phyloP scores from a whole-genome alignment of 2,113 vertebrate species.

The Ceyx cyanopectus region DNA sequence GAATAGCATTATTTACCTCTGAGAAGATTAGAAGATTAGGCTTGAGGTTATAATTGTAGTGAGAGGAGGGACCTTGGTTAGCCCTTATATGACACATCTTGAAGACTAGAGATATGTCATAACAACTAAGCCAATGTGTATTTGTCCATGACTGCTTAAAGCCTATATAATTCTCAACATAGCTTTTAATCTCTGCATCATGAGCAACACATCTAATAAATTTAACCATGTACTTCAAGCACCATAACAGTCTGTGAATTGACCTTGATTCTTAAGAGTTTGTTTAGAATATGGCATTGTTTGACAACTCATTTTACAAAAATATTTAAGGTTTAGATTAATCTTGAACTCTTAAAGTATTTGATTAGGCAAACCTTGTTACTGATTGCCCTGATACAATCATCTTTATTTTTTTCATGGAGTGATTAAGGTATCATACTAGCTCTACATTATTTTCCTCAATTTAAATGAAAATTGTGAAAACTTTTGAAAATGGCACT shows the following conservation, averaged over 20 bases:
- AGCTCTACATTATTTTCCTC: neutral
- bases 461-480: neutral
- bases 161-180: slow-evolving; percentile 10
- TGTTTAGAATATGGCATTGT: neutral
- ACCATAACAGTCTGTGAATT: neutral
- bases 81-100: slow-evolving; percentile 21
- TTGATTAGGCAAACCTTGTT: neutral
- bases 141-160: slow-evolving; percentile 38
- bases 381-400: neutral
- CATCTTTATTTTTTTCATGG: neutral
- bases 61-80: slow-evolving; percentile 19
- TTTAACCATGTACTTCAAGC: neutral
- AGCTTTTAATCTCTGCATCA: neutral
- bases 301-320: neutral
- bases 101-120: slow-evolving; percentile 25
- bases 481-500: neutral
- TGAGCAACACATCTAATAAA: slow-evolving; percentile 9
- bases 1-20: neutral
- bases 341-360: neutral
- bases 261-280: neutral
- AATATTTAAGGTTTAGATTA: neutral
- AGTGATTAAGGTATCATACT: neutral
- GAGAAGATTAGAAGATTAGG: neutral
- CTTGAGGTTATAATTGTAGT: neutral
- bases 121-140: slow-evolving; percentile 39